Base-by-base conservation (phyloP, 2,888 invertebrate genomes). In the Polyommatus iphigenia region DNA sequence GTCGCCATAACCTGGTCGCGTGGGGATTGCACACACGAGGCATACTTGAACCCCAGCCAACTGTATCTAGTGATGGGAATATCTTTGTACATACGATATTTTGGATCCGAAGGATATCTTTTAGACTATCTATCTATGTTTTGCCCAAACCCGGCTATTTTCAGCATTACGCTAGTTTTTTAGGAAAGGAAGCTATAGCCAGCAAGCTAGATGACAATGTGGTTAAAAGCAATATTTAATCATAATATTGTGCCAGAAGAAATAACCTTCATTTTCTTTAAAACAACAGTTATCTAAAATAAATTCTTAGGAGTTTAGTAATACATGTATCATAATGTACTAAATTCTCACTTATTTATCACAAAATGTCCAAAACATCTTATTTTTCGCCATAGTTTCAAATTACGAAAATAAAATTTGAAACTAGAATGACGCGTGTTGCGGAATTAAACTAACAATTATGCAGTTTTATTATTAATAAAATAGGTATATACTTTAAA, bases 31-130 rank as follows among this genome's bases (percentile, higher is more conserved):
- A 67, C 15, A 67, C 29, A 29, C 67, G 15, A 15, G 67, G 29
- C 67, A 67, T 67, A 29, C 15, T 67, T 67, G 67, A 32, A 67
- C 15, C 67, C 67, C 67, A 4, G 67, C 67, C 67, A 67, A 29
- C 15, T 67, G 24, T 24, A 67, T 20, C 3, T 62, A 32, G 67
- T 67, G 67, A 29, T 32, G 67, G 29, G 29, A 29, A 67, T 46
- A 32, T 15, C 0, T 62, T 62, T 62, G 15, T 1, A 15, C 1
- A 18, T 29, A 29, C 67, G 29, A 67, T 32, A 24, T 15, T 4
- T 67, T 67, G 67, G 13, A 24, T 10, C 24, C 3, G 2, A 24
- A 2, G 10, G 10, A 24, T 5, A 57, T 1, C n/a, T 57, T n/a
- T n/a, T 6, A 36, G 36, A 41, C 32, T 32, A 46, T 46, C 36